A percentile compares a stretch with the other conserved stretches of the same genome.
Conservation (phyloP, 2,888 invertebrate species). For the Diogma glabrata region DNA sequence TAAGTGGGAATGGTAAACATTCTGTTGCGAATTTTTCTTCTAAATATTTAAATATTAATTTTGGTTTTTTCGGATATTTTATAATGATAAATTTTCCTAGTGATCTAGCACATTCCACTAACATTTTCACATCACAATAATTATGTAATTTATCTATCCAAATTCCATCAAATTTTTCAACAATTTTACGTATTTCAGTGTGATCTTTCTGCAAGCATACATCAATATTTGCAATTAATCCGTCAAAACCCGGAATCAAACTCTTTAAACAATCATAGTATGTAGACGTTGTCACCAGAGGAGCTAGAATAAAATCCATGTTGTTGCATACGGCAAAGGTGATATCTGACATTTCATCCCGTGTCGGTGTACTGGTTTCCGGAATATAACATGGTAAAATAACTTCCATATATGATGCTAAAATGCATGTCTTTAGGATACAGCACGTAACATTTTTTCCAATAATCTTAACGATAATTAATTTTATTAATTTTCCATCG, state of each 20-base stretch:
- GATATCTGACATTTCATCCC: not conserved
- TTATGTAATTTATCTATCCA: not conserved
- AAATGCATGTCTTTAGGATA: not conserved
- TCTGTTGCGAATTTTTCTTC: too few relatives aligned
- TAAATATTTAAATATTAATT: not conserved
- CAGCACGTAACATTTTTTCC: not conserved
- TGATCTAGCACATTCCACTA: slow-evolving; percentile 1
- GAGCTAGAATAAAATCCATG: not conserved
- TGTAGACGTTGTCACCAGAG: not conserved
- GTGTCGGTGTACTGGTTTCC: not conserved
- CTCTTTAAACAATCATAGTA: not conserved
- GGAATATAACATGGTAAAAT: slow-evolving; percentile 2
- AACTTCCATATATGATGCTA: not conserved
- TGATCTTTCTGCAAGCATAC: slow-evolving; percentile 4
- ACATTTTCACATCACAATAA: not conserved
- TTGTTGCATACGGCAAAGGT: not conserved
- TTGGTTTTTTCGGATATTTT: not conserved
- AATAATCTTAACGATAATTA: not conserved
- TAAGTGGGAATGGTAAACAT: not conserved
- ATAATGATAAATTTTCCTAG: not conserved
- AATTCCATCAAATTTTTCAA: not conserved
- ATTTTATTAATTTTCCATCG: not conserved
- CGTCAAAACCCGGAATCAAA: not conserved
- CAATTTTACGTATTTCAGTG: not conserved
- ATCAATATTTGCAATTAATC: not conserved